Evolutionary conservation across 2,797 vertebrate species (phyloP), one percentile per base, ranked within the genome.

Genomic region (Lindbergichthys nudifrons): DNA sequence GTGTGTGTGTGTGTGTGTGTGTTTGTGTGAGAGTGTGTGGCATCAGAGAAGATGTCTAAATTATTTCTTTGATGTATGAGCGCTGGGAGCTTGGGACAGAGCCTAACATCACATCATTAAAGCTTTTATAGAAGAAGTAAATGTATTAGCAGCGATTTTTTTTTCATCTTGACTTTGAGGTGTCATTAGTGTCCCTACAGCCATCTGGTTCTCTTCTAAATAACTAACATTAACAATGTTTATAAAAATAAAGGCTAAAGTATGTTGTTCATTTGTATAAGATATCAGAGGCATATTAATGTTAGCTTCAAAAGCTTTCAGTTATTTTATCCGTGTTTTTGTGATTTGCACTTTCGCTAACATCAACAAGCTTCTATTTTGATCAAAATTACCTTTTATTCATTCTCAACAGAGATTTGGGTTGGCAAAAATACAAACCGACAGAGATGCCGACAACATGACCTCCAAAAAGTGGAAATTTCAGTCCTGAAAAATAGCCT

Each of bases 41-140:
- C 19, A 21, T 79, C 65, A 68, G 47, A 54, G 50, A 67, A 52
- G 57, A 70, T 60, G 60, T 75, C n/a, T 62, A 53, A 50, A 71
- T 79, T 15, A 51, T 70, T 45, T 58, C 71, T 80, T 68, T 91
- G 89, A 91, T 89, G 53, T 72, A 88, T 63, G 84, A 88, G 88
- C 79, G 70, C 48, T 81, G 85, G 82, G 83, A 79, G 54, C 65
- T 72, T 47, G 82, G 61, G 77, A 50, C 68, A 50, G 59, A 47
- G 59, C 11, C 51, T 62, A 36, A 75, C 71, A 68, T 80, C 60
- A 80, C 66, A 68, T 75, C 67, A 87, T 80, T 80, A 83, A 67
- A 77, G 48, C 19, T 76, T 73, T 58, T 16, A 76, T 57, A 52
- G 63, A 61, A 70, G 71, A 77, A 57, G 23, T 58, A 70, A 85